These are phyloP conservation scores for Drosophila oshimai DNA, from an alignment of 1,140 invertebrate species.

Conservation along the genomic window DNA sequence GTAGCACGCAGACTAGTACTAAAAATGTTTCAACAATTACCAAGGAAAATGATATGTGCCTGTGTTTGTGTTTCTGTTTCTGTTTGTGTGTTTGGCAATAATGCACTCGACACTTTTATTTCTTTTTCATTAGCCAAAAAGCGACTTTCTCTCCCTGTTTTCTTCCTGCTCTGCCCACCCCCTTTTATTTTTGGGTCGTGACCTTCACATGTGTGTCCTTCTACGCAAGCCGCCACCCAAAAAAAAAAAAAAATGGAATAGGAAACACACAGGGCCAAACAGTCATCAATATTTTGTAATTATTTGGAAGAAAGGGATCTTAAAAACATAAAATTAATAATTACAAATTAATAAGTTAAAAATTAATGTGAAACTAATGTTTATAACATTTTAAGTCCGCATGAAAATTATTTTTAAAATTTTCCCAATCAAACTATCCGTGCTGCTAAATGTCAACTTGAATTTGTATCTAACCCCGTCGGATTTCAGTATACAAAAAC, in stretches of 20 bases:
- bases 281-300: not conserved
- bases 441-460: too few relatives aligned
- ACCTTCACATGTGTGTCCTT: slow-evolving; percentile 45
- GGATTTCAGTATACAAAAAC: too few relatives aligned
- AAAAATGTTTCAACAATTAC: slow-evolving; percentile 77
- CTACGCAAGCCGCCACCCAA: not conserved
- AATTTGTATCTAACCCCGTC: too few relatives aligned
- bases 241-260: not conserved
- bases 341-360: too few relatives aligned
- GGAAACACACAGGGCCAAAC: not conserved
- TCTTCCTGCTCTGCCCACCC: not conserved
- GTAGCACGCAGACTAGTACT: slow-evolving; percentile 54
- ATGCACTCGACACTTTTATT: slow-evolving; percentile 83
- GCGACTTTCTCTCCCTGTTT: slow-evolving; percentile 20
- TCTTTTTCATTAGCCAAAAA: slow-evolving; percentile 82
- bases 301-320: not conserved
- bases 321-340: not conserved
- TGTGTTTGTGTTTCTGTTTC: not conserved
- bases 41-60: slow-evolving; percentile 57
- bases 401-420: too few relatives aligned
- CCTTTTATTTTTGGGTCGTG: slow-evolving; percentile 17
- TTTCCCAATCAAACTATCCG: too few relatives aligned
- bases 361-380: too few relatives aligned
- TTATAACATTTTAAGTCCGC: too few relatives aligned
- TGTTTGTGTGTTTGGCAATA: slow-evolving; percentile 54